A percentile compares a stretch with the other conserved stretches of the same genome.
These are phyloP conservation scores for Tinea trinotella DNA, from an alignment of 2,888 invertebrate genomes.

Conservation along the genomic window DNA sequence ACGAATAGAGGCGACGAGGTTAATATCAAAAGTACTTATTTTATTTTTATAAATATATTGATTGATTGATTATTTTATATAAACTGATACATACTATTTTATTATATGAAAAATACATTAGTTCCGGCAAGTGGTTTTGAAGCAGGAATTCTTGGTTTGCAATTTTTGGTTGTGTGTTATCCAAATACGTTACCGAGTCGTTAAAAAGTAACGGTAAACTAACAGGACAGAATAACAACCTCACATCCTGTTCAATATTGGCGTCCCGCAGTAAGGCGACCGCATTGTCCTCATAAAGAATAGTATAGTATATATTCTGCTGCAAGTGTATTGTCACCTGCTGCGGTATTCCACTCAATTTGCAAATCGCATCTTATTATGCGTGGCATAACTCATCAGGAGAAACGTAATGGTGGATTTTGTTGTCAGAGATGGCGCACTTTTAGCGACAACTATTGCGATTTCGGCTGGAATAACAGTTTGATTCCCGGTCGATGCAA, in stretches of 20 bases:
- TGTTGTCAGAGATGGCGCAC: not conserved
- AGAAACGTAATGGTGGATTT: not conserved
- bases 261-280: constrained; percentile 17
- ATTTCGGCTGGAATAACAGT: not conserved
- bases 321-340: constrained; percentile 10
- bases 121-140: too few relatives aligned
- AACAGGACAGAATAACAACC: constrained; percentile 3
- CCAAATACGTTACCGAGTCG: too few relatives aligned
- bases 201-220: not conserved
- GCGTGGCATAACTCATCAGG: constrained; percentile 6
- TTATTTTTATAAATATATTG: too few relatives aligned
- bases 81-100: too few relatives aligned
- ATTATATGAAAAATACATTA: too few relatives aligned
- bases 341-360: constrained; percentile 15
- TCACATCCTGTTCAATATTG: constrained; percentile 14
- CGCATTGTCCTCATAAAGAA: constrained; percentile 15
- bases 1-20: too few relatives aligned
- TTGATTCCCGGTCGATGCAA: too few relatives aligned
- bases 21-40: too few relatives aligned
- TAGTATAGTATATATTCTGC: constrained; percentile 5
- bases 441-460: too few relatives aligned
- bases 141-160: too few relatives aligned
- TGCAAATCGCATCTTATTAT: constrained; percentile 11
- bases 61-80: too few relatives aligned
- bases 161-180: too few relatives aligned